Evolutionary conservation across 2,888 invertebrate genomes (phyloP).

Genomic region (Epistrophe eligans): DNA sequence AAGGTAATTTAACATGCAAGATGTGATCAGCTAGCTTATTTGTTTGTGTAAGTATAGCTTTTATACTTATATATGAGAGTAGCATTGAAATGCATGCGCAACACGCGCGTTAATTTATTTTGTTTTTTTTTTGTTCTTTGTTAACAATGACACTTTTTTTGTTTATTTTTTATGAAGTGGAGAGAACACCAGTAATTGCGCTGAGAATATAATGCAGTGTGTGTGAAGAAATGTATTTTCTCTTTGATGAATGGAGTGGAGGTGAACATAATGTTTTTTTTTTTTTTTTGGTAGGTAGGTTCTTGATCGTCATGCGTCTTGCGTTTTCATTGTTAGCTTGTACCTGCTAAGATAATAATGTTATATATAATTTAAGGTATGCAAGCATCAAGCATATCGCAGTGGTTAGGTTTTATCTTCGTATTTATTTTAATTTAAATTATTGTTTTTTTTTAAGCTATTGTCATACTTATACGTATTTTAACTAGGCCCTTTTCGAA

Average conservation of each 20-base stretch:
- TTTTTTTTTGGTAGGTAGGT: neutral
- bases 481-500: no score
- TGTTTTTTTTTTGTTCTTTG: constrained; percentile 54
- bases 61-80: neutral
- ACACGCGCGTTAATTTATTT: constrained; percentile 54
- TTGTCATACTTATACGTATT: no score
- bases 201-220: constrained; percentile 10
- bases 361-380: neutral
- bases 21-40: constrained; percentile 64
- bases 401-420: neutral
- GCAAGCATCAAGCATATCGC: constrained; percentile 1
- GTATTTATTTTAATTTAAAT: no score
- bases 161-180: constrained; percentile 13
- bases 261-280: constrained; percentile 2
- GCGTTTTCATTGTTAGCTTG: constrained; percentile 6
- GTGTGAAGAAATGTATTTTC: constrained; percentile 33
- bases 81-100: constrained; percentile 40
- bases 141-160: constrained; percentile 45
- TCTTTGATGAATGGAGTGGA: constrained; percentile 38
- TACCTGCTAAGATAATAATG: neutral
- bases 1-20: constrained; percentile 66
- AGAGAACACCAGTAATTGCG: constrained; percentile 36
- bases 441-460: no score
- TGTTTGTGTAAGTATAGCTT: constrained; percentile 34
- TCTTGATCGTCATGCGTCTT: constrained; percentile 55